Evolutionary conservation across 1,140 invertebrate genomes (phyloP).

Genomic region (Pinna nobilis): DNA sequence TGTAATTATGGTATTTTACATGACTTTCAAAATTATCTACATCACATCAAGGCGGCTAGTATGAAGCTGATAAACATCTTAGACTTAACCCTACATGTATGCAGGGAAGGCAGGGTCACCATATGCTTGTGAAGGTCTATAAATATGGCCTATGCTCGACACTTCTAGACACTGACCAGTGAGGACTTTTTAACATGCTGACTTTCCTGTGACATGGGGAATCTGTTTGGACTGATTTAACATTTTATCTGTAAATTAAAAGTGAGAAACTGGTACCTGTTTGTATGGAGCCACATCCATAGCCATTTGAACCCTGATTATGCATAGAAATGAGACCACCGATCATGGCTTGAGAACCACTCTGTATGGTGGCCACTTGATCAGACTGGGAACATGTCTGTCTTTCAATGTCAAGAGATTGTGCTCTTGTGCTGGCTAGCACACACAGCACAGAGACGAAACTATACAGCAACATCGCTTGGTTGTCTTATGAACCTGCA

Average conservation of each 20-base stretch:
- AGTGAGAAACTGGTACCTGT: neutral
- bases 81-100: neutral
- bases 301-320: constrained; percentile 42
- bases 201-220: neutral
- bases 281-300: constrained; percentile 57
- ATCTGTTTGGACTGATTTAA: neutral
- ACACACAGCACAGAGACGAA: too few species aligned
- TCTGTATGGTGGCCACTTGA: constrained; percentile 52
- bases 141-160: too few species aligned
- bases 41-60: neutral
- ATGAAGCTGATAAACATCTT: neutral
- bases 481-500: too few species aligned
- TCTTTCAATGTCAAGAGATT: constrained; percentile 17
- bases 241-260: neutral
- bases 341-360: constrained; percentile 57
- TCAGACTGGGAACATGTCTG: constrained; percentile 48
- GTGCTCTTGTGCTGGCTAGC: neutral
- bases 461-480: too few species aligned
- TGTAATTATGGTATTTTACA: too few species aligned
- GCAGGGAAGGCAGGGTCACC: neutral
- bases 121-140: too few species aligned
- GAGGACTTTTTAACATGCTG: neutral
- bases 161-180: too few species aligned
- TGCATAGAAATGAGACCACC: constrained; percentile 61
- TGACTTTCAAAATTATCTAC: too few species aligned